Conservation (phyloP, 2,113 vertebrate species). For the Bufo bufo region DNA sequence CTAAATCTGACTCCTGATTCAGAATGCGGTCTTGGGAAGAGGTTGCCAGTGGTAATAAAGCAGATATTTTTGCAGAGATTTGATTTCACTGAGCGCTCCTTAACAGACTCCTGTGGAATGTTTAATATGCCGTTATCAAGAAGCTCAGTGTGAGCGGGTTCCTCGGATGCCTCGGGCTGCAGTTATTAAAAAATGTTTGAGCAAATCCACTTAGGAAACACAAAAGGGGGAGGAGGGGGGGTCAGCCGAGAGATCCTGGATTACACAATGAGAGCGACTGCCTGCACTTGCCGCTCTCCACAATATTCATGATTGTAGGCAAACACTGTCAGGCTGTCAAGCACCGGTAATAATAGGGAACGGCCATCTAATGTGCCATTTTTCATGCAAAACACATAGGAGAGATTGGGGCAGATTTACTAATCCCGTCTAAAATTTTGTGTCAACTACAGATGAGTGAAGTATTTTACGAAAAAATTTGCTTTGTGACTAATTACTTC, state of each 20-base stretch:
- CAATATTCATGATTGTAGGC: background rate
- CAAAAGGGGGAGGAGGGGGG: background rate
- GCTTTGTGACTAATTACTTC: too few relatives aligned
- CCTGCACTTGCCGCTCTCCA: background rate
- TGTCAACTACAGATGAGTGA: too few relatives aligned
- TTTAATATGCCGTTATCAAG: conserved; percentile 56
- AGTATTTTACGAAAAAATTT: too few relatives aligned
- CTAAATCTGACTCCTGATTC: conserved; percentile 29
- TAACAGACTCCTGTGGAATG: conserved; percentile 55
- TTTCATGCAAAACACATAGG: too few relatives aligned
- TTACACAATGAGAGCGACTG: background rate
- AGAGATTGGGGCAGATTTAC: too few relatives aligned
- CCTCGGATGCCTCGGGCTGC: conserved; percentile 32
- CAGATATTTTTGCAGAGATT: conserved; percentile 49
- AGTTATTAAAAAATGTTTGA: conserved; percentile 49
- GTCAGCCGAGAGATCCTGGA: background rate
- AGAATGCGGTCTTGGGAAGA: conserved; percentile 25
- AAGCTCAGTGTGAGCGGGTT: conserved; percentile 48
- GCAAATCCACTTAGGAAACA: conserved; percentile 47
- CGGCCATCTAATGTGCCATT: too few relatives aligned
- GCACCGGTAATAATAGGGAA: too few relatives aligned
- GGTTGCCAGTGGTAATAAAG: conserved; percentile 52
- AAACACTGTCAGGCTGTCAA: too few relatives aligned
- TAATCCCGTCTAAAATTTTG: too few relatives aligned
- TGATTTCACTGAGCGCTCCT: conserved; percentile 39